These are phyloP conservation scores for Taeniopygia guttata DNA, from an alignment of 2,797 vertebrate genomes.

Conservation along the genomic window DNA sequence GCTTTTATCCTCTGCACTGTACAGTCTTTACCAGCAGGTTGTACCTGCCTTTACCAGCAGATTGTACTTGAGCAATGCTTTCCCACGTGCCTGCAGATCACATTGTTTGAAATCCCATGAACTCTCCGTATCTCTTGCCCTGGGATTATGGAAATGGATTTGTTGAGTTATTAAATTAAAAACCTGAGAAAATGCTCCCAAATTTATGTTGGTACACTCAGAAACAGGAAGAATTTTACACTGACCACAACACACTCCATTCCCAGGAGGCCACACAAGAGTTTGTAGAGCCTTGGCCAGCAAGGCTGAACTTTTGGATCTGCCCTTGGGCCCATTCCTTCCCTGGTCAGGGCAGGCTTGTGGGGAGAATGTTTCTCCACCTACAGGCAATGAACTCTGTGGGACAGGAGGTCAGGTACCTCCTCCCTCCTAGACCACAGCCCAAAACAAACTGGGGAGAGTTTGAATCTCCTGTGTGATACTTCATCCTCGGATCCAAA, in stretches of 20 bases:
- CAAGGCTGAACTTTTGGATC: neutral
- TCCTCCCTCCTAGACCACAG: neutral
- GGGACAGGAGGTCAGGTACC: neutral
- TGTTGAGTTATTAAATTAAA: neutral
- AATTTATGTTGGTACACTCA: neutral
- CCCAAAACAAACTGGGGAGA: neutral
- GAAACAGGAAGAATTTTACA: neutral
- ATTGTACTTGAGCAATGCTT: neutral
- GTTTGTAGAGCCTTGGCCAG: neutral
- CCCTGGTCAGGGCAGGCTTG: neutral
- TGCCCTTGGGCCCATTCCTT: neutral
- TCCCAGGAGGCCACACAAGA: neutral
- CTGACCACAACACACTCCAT: neutral
- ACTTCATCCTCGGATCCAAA: neutral
- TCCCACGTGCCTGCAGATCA: accelerated
- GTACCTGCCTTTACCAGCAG: neutral
- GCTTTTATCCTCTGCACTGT: neutral
- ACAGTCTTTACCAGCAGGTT: neutral
- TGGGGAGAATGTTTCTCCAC: neutral
- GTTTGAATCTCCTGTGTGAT: neutral
- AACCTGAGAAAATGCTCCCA: neutral
- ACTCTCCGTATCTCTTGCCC: accelerated
- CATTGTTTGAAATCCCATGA: neutral
- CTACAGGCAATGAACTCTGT: neutral
- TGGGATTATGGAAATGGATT: neutral